These are phyloP conservation scores for Poeciliopsis occidentalis DNA, from an alignment of 2,113 vertebrate genomes.

Conservation along the genomic window DNA sequence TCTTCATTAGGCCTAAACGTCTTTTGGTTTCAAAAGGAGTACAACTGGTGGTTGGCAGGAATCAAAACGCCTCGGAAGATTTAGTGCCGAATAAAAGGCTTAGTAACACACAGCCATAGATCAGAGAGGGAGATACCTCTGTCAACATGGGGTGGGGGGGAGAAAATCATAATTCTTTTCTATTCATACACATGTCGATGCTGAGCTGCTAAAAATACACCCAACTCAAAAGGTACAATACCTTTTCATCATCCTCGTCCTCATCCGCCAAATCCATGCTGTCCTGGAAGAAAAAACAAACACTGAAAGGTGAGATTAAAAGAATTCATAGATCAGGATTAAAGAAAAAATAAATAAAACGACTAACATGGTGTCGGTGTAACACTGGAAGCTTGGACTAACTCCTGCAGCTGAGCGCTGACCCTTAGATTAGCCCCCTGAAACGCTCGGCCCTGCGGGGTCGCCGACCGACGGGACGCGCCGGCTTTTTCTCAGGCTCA, in stretches of 20 bases:
- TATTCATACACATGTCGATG: constrained; percentile 28
- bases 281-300: constrained; percentile 80
- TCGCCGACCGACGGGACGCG: constrained; percentile 8
- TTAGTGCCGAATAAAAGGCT: constrained; percentile 47
- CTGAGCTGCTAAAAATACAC: constrained; percentile 10
- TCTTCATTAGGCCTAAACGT: constrained; percentile 67
- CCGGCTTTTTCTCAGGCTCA: constrained; percentile 1
- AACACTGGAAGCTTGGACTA: neutral
- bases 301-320: neutral
- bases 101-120: constrained; percentile 37
- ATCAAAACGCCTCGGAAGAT: constrained; percentile 53
- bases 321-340: neutral
- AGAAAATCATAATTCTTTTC: constrained; percentile 18
- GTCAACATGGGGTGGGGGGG: constrained; percentile 37
- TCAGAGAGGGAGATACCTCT: constrained; percentile 37
- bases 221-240: constrained; percentile 46
- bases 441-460: constrained; percentile 12
- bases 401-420: constrained; percentile 8
- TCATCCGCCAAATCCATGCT: constrained; percentile 87
- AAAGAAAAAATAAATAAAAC: neutral
- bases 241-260: constrained; percentile 93
- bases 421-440: constrained; percentile 31
- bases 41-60: constrained; percentile 42
- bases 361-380: neutral
- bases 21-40: constrained; percentile 36